Conservation (phyloP, 1,140 invertebrate species). For the Platyura marginata region DNA sequence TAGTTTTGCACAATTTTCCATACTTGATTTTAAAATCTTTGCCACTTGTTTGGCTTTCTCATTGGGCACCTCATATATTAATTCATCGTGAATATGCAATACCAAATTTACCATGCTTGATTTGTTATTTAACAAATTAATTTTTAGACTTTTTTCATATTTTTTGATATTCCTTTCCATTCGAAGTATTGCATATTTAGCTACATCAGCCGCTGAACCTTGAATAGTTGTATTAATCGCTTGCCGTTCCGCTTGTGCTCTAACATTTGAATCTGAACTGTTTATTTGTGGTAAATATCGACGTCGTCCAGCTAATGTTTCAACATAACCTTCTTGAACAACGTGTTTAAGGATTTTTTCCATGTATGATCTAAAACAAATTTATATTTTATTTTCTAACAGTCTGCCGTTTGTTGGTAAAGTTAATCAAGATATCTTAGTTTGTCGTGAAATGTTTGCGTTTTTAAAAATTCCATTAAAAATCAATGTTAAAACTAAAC, state of each 20-base stretch:
- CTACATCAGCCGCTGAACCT: constrained; percentile 88
- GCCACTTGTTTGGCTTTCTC: constrained; percentile 39
- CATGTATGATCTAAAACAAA: constrained; percentile 37
- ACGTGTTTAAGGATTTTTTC: constrained; percentile 47
- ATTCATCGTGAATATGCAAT: constrained; percentile 89
- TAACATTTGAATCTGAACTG: constrained; percentile 16
- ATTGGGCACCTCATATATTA: constrained; percentile 75
- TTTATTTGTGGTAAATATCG: constrained; percentile 65
- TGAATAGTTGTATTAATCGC: constrained; percentile 90
- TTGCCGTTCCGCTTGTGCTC: constrained; percentile 82
- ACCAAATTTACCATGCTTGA: constrained; percentile 34
- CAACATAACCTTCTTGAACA: constrained; percentile 52
- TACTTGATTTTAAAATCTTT: constrained; percentile 47
- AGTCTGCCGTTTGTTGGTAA: neutral
- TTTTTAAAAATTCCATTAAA: neutral
- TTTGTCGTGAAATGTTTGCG: neutral
- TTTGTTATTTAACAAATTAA: constrained; percentile 9
- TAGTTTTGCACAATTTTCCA: constrained; percentile 61
- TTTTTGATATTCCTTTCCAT: constrained; percentile 39
- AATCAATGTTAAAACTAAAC: neutral
- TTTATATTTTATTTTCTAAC: constrained; percentile 3
- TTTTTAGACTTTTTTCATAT: constrained; percentile 12
- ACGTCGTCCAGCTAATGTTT: constrained; percentile 61
- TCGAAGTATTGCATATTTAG: constrained; percentile 74
- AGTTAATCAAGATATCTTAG: no score